Conservation (phyloP, 2,888 invertebrate species). For the Drosophila multiciliata region DNA sequence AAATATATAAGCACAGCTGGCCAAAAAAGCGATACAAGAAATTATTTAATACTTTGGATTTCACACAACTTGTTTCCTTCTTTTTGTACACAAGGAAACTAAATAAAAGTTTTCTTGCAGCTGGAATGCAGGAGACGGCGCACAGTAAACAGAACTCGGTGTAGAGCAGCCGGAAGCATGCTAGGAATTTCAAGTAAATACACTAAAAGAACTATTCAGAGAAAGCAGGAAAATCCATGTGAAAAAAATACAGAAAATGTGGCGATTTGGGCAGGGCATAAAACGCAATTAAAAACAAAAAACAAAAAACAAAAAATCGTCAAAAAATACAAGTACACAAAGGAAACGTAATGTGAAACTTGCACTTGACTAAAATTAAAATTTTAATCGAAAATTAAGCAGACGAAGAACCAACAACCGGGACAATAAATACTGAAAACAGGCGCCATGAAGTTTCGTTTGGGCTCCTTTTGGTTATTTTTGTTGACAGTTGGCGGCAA, state of each 20-base stretch:
- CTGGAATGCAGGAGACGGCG: slow-evolving; percentile 29
- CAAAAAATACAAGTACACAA: slow-evolving; percentile 42
- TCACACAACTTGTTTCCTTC: slow-evolving; percentile 28
- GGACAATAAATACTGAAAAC: slow-evolving; percentile 2
- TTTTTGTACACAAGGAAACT: slow-evolving; percentile 40
- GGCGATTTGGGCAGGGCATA: slow-evolving; percentile 36
- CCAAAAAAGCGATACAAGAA: slow-evolving; percentile 23
- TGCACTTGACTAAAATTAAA: slow-evolving; percentile 44
- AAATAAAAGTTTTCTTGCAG: slow-evolving; percentile 53
- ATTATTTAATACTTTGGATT: slow-evolving; percentile 45
- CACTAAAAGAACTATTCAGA: slow-evolving; percentile 47
- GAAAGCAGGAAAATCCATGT: slow-evolving; percentile 31
- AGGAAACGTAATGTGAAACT: slow-evolving; percentile 54
- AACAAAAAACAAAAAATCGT: slow-evolving; percentile 34
- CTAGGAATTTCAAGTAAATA: slow-evolving; percentile 60
- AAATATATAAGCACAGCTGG: slow-evolving; percentile 11
- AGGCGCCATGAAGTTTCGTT: slow-evolving; percentile 76
- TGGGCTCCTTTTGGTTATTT: slow-evolving; percentile 80
- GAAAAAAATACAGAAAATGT: slow-evolving; percentile 57
- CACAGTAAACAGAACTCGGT: slow-evolving; percentile 26
- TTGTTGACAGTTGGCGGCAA: slow-evolving; percentile 80
- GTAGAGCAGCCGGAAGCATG: slow-evolving; percentile 37
- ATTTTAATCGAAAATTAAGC: slow-evolving; percentile 34
- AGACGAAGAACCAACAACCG: slow-evolving; percentile 4
- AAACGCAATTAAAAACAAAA: slow-evolving; percentile 58